Base-by-base conservation (phyloP, 2,888 invertebrate genomes). In the Pammene fasciana region DNA sequence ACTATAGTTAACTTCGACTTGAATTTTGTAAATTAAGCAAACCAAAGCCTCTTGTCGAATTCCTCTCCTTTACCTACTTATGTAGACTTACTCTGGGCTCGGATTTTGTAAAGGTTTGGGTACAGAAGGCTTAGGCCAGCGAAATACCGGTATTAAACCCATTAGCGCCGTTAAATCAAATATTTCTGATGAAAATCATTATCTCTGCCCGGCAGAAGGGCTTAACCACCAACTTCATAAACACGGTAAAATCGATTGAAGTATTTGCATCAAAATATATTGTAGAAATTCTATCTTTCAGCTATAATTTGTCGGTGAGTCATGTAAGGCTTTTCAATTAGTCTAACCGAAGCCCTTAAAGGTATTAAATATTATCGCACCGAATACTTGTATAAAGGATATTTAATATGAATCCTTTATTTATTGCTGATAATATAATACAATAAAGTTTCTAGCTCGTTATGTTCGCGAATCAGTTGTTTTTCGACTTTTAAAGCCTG, bases 201-300 rank as follows among this genome's bases (percentile, higher is more conserved):
- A 68, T 64, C 57, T 64, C 61, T 48, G n/a, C 50, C 50, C 46
- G 55, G 56, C 46, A 16, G 64, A 68, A 57, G 62, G 68, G 41
- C 50, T 62, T 68, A 50, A 48, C 43, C 43, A 52, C 56, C 36
- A 64, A 68, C 34, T 64, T 67, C 18, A 50, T 34, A 68, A 67
- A n/a, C 38, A 61, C 38, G 41, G 34, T 46, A 48, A 62, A 68
- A 64, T 18, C 50, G 41, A 50, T 7, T 41, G 41, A 10, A 34
- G 48, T 50, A 57, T 52, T 34, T 52, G 26, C 41, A 48, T 18
- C 62, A 26, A 68, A 56, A 62, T 67, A 62, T n/a, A n/a, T n/a
- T n/a, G n/a, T n/a, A n/a, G 54, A 46, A 64, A 68, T 55, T 57
- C 57, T 36, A 64, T 52, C 38, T 50, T 55, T n/a, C 43, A 34